Evolutionary conservation across 2,113 vertebrate species (phyloP).

Genomic region (Caracal caracal): DNA sequence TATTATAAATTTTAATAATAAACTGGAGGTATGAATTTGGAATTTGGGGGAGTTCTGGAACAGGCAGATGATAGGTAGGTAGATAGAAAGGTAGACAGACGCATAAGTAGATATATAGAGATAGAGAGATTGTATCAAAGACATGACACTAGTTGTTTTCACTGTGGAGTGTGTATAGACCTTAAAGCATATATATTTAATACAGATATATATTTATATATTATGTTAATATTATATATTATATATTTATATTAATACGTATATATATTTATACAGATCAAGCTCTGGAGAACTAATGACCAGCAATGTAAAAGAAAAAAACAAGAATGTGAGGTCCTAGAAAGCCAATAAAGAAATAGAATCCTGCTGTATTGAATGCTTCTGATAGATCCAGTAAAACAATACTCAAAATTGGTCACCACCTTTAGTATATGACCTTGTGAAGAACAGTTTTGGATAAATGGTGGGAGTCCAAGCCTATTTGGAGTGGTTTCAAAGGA

Average conservation of each 20-base stretch:
- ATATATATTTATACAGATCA: neutral
- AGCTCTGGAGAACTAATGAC: neutral
- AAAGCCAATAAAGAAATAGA: neutral
- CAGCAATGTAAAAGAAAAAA: neutral
- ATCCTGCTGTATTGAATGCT: neutral
- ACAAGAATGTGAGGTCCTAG: neutral
- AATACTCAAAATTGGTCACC: neutral
- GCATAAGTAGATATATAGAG: neutral
- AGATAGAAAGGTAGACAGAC: neutral
- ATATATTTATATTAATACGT: too few relatives aligned
- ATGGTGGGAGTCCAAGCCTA: neutral
- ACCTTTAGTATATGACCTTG: neutral
- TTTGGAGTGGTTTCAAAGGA: neutral
- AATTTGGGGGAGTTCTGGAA: neutral
- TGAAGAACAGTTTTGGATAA: neutral
- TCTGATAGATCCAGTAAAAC: neutral
- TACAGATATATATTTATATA: too few relatives aligned
- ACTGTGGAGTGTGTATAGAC: neutral
- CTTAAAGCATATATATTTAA: neutral
- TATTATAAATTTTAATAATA: neutral
- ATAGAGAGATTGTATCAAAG: neutral
- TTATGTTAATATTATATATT: too few relatives aligned
- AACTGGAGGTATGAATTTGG: neutral
- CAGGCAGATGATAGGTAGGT: neutral
- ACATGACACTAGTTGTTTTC: neutral